Evolutionary conservation across 2,888 invertebrate species (phyloP).

Genomic region (Alviniconcha strummeri): DNA sequence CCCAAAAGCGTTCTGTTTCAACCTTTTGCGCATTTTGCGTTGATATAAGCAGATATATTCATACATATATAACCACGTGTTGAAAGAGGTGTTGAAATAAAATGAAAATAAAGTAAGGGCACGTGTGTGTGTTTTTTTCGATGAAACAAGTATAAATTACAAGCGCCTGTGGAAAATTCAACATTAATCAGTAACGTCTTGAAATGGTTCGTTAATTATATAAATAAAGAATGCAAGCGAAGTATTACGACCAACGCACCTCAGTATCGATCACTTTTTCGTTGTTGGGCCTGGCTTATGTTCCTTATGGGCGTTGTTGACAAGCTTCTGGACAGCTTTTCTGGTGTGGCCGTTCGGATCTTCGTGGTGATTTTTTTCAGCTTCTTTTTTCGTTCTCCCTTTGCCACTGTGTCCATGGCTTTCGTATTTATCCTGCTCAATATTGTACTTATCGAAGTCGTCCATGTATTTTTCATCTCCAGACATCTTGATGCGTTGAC

Average conservation of each 20-base stretch:
- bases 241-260: background rate
- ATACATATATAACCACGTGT: background rate
- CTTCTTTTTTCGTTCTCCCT: slow-evolving; percentile 92
- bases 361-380: slow-evolving; percentile 89
- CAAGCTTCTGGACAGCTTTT: slow-evolving; percentile 81
- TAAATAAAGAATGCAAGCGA: too few relatives aligned
- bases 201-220: background rate
- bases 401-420: slow-evolving; percentile 92
- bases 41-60: background rate
- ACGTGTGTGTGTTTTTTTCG: background rate
- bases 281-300: slow-evolving; percentile 12
- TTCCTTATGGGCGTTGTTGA: slow-evolving; percentile 66
- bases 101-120: too few relatives aligned
- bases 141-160: background rate
- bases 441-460: slow-evolving; percentile 94
- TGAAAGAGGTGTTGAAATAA: background rate
- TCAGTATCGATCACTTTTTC: slow-evolving; percentile 7
- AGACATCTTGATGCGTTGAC: slow-evolving; percentile 31
- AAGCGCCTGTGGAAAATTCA: background rate
- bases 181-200: background rate
- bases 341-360: slow-evolving; percentile 95
- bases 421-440: slow-evolving; percentile 92
- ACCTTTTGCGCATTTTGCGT: too few relatives aligned
- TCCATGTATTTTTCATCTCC: slow-evolving; percentile 44
- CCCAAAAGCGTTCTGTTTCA: too few relatives aligned